Evolutionary conservation across 1,140 invertebrate genomes (phyloP).

Genomic region (Trigoniulus corallinus): DNA sequence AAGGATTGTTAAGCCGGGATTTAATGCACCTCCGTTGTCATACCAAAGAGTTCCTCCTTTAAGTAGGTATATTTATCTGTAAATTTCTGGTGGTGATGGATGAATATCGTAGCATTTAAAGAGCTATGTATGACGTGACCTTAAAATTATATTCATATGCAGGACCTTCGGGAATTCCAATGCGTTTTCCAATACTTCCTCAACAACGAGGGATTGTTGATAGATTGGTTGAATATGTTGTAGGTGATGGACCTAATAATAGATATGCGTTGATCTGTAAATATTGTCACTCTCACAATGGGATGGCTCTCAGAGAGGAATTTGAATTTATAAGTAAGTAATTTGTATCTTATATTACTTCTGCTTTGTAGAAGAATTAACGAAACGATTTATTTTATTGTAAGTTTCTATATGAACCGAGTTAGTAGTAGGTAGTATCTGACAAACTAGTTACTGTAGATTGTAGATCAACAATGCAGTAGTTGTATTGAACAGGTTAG

Average conservation of each 20-base stretch:
- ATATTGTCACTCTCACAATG: slow-evolving; percentile 81
- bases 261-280: slow-evolving; percentile 87
- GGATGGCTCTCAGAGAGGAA: slow-evolving; percentile 91
- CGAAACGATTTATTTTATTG: slow-evolving; percentile 2
- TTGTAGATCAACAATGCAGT: slow-evolving; percentile 1
- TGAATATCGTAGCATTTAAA: too few relatives aligned
- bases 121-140: too few relatives aligned
- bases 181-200: slow-evolving; percentile 36
- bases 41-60: too few relatives aligned
- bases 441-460: slow-evolving; percentile 1
- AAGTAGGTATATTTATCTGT: too few relatives aligned
- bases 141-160: too few relatives aligned
- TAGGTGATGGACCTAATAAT: slow-evolving; percentile 88
- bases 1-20: background rate
- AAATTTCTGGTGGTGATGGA: too few relatives aligned
- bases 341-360: background rate
- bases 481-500: background rate
- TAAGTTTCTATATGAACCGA: slow-evolving; percentile 2
- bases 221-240: slow-evolving; percentile 77
- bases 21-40: background rate
- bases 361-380: background rate
- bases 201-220: slow-evolving; percentile 54
- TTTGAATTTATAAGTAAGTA: slow-evolving; percentile 72
- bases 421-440: too few relatives aligned
- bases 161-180: slow-evolving; percentile 16